phyloP scores from a whole-genome alignment of 2,888 invertebrate species.

The Gymnocheta viridis region DNA sequence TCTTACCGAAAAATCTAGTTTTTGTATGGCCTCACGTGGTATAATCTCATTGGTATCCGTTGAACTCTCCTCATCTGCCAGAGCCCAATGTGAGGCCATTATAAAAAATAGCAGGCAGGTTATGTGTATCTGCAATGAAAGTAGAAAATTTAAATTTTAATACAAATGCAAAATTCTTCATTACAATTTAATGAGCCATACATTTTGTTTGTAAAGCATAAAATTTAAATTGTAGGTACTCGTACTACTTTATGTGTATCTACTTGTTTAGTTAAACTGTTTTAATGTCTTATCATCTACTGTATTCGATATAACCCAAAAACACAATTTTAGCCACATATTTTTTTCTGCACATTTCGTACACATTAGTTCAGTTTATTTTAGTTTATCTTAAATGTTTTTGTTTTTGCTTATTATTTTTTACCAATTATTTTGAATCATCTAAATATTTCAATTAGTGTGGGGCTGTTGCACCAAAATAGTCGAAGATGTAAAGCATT shows the following conservation, averaged over 20 bases:
- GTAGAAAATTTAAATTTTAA: background rate
- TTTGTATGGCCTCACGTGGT: conserved; percentile 83
- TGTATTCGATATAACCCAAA: background rate
- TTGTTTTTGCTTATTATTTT: conserved; percentile 32
- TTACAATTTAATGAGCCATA: conserved; percentile 34
- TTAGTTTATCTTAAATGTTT: conserved; percentile 12
- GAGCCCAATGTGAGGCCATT: conserved; percentile 69
- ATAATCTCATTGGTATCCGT: conserved; percentile 82
- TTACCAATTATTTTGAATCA: conserved; percentile 32
- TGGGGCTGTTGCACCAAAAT: background rate
- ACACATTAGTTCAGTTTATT: background rate
- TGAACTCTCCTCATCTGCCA: conserved; percentile 74
- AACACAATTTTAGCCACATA: background rate
- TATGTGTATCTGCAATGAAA: conserved; percentile 72
- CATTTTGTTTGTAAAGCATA: conserved; percentile 12
- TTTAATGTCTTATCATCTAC: background rate
- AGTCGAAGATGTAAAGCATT: background rate
- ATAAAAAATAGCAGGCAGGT: conserved; percentile 73
- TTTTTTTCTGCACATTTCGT: background rate
- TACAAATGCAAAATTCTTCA: background rate
- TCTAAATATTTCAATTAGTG: background rate
- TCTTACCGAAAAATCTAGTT: conserved; percentile 88
- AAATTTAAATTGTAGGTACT: too few relatives aligned
- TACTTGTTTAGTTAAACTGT: background rate
- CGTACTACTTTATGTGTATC: background rate